Percentiles rank a stretch among this genome's conserved stretches.
phyloP scores from a whole-genome alignment of 2,797 vertebrate genomes.

The Sebastes vulpes region DNA sequence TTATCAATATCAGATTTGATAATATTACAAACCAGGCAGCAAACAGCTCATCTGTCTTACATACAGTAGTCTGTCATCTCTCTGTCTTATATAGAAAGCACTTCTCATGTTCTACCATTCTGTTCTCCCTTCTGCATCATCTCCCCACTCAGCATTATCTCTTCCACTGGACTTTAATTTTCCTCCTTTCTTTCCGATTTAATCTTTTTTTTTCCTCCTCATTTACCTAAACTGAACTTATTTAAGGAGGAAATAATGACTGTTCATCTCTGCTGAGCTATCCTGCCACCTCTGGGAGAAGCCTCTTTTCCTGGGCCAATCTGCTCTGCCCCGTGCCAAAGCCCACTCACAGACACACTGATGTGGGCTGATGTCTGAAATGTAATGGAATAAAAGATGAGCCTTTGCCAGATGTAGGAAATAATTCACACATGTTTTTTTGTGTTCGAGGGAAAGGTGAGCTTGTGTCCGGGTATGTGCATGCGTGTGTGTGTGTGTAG shows the following conservation, averaged over 20 bases:
- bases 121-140: background rate
- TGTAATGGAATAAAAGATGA: conserved; percentile 81
- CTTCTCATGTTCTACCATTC: background rate
- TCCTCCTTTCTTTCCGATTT: background rate
- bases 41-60: conserved; percentile 50
- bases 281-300: conserved; percentile 27
- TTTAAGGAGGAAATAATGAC: conserved; percentile 65
- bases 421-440: conserved; percentile 63
- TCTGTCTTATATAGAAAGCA: background rate
- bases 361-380: conserved; percentile 45
- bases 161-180: conserved; percentile 13
- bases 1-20: conserved; percentile 78
- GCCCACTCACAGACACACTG: conserved; percentile 38
- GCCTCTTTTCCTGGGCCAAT: conserved; percentile 34
- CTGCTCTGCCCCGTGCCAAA: conserved; percentile 19
- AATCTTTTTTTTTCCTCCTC: background rate
- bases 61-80: background rate
- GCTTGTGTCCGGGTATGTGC: background rate
- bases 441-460: conserved; percentile 28
- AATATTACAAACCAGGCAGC: conserved; percentile 59
- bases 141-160: background rate
- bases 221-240: conserved; percentile 47
- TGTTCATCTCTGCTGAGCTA: conserved; percentile 47
- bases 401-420: conserved; percentile 64
- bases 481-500: background rate